phyloP scores from a whole-genome alignment of 2,888 invertebrate genomes.

The Andrena haemorrhoa region DNA sequence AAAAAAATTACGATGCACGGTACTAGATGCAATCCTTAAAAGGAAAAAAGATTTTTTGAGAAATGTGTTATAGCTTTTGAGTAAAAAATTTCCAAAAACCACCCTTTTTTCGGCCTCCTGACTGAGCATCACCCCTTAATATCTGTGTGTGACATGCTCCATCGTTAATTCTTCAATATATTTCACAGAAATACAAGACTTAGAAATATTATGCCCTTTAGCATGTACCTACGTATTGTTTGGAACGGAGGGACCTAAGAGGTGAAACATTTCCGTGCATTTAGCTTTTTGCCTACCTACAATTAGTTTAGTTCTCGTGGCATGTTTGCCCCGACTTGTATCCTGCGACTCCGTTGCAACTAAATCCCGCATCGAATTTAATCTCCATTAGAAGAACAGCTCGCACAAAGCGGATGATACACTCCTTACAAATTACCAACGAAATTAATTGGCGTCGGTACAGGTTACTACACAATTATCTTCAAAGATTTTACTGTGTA shows the following conservation, averaged over 20 bases:
- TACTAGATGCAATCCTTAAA: too few relatives aligned
- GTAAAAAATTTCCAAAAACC: too few relatives aligned
- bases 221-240: too few relatives aligned
- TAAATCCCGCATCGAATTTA: not conserved
- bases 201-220: not conserved
- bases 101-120: too few relatives aligned
- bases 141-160: too few relatives aligned
- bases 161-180: not conserved
- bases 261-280: not conserved
- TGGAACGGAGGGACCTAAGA: not conserved
- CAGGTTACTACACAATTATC: not conserved
- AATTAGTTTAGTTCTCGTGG: not conserved
- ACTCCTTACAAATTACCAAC: not conserved
- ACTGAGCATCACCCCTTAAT: too few relatives aligned
- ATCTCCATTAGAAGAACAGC: slow-evolving; percentile 11
- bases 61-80: too few relatives aligned
- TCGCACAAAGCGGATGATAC: not conserved
- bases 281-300: not conserved
- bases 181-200: not conserved
- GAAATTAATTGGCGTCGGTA: not conserved
- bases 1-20: too few relatives aligned
- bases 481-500: not conserved
- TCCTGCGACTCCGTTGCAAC: not conserved
- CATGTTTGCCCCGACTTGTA: not conserved
- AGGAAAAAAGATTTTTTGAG: too few relatives aligned